Evolutionary conservation across 2,888 invertebrate genomes (phyloP), one percentile per base, ranked within the genome.

Genomic region (Drosophila rubida): DNA sequence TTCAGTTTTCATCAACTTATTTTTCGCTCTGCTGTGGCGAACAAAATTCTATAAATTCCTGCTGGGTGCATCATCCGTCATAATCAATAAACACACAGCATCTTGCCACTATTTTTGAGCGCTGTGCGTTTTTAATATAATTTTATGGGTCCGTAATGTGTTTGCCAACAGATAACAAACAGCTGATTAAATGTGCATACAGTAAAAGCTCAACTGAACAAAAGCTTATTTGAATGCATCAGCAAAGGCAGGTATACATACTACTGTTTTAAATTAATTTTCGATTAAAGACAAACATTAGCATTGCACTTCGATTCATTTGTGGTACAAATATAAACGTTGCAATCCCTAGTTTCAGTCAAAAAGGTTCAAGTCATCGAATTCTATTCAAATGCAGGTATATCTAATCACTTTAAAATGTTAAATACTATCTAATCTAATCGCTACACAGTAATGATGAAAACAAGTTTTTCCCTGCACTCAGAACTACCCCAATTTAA

Each of bases 81-180:
- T 68, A 79, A 81, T 81, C 80, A 78, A 80, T 80, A 83, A 83
- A 69, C 61, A 64, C 55, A 57, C 60, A 75, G 70, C 76, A 68
- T 80, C 75, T 78, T 66, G 9, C 41, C 45, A 41, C 23, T 65
- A 65, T 39, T 51, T 68, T 30, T 35, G 11, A 4, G 42, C 14
- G 22, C 13, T 39, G 13, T 13, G 50, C 39, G 22, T 14, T 16
- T 42, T 59, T 51, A 19, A 22, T 49, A 22, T 57, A n/a, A 27
- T 14, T 48, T 42, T 45, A 42, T 39, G 61, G 25, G 25, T 25
- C 32, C 11, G 16, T 23, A 64, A 58, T 14, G 32, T 35, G 22
- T n/a, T 63, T 54, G 53, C 8, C 37, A 27, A 14, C 16, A n/a
- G 35, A 30, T 4, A 37, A 37, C 13, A 14, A 37, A 37, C 35